phyloP scores from a whole-genome alignment of 2,888 invertebrate species.

The Helleia helle region DNA sequence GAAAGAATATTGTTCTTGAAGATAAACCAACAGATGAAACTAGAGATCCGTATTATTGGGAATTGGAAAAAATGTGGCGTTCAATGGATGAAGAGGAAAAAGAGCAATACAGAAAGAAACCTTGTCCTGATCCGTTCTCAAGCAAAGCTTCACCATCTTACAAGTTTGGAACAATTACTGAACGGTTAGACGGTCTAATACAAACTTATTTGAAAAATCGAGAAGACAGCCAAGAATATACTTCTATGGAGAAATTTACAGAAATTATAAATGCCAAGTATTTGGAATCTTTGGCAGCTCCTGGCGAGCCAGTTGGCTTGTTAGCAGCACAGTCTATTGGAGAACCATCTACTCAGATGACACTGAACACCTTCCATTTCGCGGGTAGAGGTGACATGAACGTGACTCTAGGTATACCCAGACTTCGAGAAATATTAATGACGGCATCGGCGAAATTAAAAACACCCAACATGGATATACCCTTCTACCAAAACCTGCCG shows the following conservation, averaged over 20 bases:
- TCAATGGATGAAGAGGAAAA: constrained; percentile 74
- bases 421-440: constrained; percentile 97
- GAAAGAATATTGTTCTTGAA: constrained; percentile 56
- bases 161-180: constrained; percentile 88
- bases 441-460: constrained; percentile 93
- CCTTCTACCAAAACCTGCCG: constrained; percentile 74
- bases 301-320: constrained; percentile 97
- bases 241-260: constrained; percentile 69
- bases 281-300: constrained; percentile 83
- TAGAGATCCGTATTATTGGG: constrained; percentile 73
- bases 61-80: constrained; percentile 80
- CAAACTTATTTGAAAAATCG: constrained; percentile 71
- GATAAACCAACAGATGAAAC: constrained; percentile 67
- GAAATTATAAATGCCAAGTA: constrained; percentile 85
- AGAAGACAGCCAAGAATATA: constrained; percentile 36
- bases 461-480: constrained; percentile 97
- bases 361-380: constrained; percentile 99
- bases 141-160: constrained; percentile 81
- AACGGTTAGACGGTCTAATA: constrained; percentile 82
- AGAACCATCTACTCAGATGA: constrained; percentile 99
- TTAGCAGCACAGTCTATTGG: constrained; percentile 98
- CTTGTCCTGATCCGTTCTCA: constrained; percentile 84
- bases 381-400: constrained; percentile 99
- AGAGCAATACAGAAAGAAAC: constrained; percentile 63
- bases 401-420: constrained; percentile 99